These are phyloP conservation scores for Zophobas atratus DNA, from an alignment of 1,140 invertebrate genomes.

Conservation along the genomic window DNA sequence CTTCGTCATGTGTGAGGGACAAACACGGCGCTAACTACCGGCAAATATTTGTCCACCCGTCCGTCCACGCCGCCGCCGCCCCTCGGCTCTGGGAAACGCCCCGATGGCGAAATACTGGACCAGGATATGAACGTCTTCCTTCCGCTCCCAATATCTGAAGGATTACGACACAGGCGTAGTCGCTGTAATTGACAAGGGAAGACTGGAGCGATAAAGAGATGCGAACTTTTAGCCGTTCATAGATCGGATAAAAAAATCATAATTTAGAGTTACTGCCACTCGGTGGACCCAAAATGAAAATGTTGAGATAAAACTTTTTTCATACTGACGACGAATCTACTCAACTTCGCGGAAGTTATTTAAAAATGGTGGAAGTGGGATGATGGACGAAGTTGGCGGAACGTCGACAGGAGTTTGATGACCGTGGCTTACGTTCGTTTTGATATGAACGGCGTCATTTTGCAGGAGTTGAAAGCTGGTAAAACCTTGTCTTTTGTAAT, in stretches of 20 bases:
- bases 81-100: constrained; percentile 13
- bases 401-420: too few species aligned
- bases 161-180: not conserved
- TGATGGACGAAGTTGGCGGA: too few species aligned
- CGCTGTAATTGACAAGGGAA: constrained; percentile 3
- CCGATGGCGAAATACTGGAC: not conserved
- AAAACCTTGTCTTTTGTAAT: too few species aligned
- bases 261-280: constrained; percentile 20
- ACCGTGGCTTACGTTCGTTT: too few species aligned
- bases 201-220: constrained; percentile 15
- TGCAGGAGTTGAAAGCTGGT: too few species aligned
- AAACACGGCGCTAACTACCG: constrained; percentile 48
- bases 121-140: not conserved
- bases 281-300: constrained; percentile 13
- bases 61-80: constrained; percentile 10
- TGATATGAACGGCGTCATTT: too few species aligned
- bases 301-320: constrained; percentile 27
- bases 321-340: constrained; percentile 11
- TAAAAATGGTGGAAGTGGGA: not conserved
- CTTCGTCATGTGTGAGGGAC: constrained; percentile 45
- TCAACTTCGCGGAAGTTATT: constrained; percentile 15
- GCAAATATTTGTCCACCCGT: constrained; percentile 47
- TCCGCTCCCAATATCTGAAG: not conserved
- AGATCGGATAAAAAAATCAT: constrained; percentile 25
- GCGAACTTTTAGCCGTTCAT: not conserved